A percentile compares a stretch with the other conserved stretches of the same genome.
Conservation (phyloP, 1,140 invertebrate species). For the Euborellia annulipes region DNA sequence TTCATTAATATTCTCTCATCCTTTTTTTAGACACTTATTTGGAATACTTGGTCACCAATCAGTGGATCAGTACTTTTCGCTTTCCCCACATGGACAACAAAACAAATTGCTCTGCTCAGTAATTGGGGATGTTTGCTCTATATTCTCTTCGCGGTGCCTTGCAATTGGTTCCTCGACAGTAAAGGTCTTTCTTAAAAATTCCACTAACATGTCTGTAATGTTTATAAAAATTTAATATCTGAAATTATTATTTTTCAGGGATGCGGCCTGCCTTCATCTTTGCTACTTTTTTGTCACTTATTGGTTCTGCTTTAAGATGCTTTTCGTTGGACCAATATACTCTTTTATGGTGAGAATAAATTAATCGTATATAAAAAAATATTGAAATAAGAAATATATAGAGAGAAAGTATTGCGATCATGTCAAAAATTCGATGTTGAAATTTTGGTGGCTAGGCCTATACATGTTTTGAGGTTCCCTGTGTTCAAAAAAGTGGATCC, state of each 20-base stretch:
- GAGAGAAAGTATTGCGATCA: too few species aligned
- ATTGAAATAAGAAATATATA: too few species aligned
- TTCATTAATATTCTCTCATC: too few species aligned
- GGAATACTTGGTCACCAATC: constrained; percentile 39
- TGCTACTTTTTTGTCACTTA: constrained; percentile 14
- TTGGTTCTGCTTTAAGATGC: constrained; percentile 20
- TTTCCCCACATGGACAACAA: constrained; percentile 30
- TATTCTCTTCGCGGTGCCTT: constrained; percentile 27
- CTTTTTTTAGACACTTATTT: constrained; percentile 18
- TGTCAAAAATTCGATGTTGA: too few species aligned
- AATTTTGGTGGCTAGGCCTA: too few species aligned
- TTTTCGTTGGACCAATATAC: constrained; percentile 15
- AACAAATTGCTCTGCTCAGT: constrained; percentile 29
- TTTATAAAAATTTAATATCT: too few species aligned
- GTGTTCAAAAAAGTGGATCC: too few species aligned
- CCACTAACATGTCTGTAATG: too few species aligned
- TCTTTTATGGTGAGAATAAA: constrained; percentile 12
- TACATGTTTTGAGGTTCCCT: too few species aligned
- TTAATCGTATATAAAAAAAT: too few species aligned
- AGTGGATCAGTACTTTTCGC: constrained; percentile 27
- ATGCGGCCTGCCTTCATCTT: constrained; percentile 19
- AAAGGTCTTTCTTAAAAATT: constrained; percentile 18
- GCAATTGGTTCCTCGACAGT: constrained; percentile 28
- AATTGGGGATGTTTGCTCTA: constrained; percentile 36
- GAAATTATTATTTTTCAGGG: constrained; percentile 18